Evolutionary conservation across 2,113 vertebrate genomes (phyloP), one percentile per base, ranked within the genome.

Genomic region (Scalopus aquaticus): DNA sequence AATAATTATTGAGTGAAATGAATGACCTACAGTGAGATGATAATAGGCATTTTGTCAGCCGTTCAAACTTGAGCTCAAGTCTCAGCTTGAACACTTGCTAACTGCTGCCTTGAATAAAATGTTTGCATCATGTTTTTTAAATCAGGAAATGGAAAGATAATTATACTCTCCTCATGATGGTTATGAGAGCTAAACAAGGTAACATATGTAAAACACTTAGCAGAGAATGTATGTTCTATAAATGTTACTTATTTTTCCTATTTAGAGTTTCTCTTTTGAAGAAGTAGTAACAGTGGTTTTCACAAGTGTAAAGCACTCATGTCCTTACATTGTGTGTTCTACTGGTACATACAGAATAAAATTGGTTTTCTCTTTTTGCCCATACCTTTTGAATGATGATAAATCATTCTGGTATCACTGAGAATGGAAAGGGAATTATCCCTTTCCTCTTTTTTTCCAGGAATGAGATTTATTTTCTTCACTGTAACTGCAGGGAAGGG

Each of bases 161-260:
- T 79, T 96, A 92, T 90, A 90, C 20, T 73, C 6, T 28, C 26
- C n/a, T 42, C 13, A 6, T 81, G 64, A 58, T 86, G 62, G 5
- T 76, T 94, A 56, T 84, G 49, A 78, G 83, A 88, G 49, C 58
- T 88, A 85, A 91, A 80, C 70, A 22, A 85, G 51, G 78, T 90
- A 92, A 67, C 35, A n/a, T 65, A 79, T 90, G 78, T 93, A 96
- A 96, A 94, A 12, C 67, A 90, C 80, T 93, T 88, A 77, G 76
- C 54, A 37, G 35, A 86, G 19, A 42, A 24, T 49, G 6, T 56
- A 67, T 88, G 82, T 87, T 90, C 91, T 94, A 51, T 90, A 92
- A 95, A 90, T 42, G n/a, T 64, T 88, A 92, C 93, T 96, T 97
- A 92, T 73, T 92, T 51, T 83, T 86, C 94, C 76, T 73, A 73